Conservation (phyloP, 2,113 vertebrate species). For the human region DNA sequence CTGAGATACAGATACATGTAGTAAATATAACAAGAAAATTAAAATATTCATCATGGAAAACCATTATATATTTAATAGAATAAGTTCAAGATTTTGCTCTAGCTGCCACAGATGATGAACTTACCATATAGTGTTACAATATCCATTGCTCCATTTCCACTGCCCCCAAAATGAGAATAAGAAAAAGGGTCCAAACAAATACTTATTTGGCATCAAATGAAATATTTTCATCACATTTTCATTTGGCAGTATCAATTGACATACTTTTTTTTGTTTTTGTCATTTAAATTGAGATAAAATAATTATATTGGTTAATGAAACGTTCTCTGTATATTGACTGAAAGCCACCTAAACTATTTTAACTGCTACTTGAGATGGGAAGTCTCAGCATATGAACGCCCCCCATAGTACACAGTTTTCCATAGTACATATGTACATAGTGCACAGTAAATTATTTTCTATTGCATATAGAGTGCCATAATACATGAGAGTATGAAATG, state of each 20-base stretch:
- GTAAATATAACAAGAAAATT: background rate
- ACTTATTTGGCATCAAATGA: background rate
- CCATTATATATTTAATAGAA: background rate
- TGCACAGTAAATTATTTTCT: too few species aligned
- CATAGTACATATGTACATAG: background rate
- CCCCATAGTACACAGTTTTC: background rate
- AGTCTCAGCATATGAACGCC: background rate
- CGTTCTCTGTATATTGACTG: background rate
- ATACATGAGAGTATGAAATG: background rate
- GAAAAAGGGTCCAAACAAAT: background rate
- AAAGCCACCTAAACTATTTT: constrained; percentile 14
- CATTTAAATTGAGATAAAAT: constrained; percentile 44
- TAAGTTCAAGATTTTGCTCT: background rate
- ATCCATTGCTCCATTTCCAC: background rate
- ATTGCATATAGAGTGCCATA: background rate
- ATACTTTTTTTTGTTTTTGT: background rate
- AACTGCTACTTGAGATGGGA: background rate
- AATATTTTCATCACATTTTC: constrained; percentile 27
- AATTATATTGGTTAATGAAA: constrained; percentile 42
- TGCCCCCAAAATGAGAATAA: background rate
- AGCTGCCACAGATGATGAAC: background rate
- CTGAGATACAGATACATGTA: background rate
- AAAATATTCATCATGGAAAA: background rate
- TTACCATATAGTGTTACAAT: background rate
- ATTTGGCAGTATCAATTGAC: background rate